phyloP scores from a whole-genome alignment of 1,140 invertebrate genomes.

The Drosophila insularis region DNA sequence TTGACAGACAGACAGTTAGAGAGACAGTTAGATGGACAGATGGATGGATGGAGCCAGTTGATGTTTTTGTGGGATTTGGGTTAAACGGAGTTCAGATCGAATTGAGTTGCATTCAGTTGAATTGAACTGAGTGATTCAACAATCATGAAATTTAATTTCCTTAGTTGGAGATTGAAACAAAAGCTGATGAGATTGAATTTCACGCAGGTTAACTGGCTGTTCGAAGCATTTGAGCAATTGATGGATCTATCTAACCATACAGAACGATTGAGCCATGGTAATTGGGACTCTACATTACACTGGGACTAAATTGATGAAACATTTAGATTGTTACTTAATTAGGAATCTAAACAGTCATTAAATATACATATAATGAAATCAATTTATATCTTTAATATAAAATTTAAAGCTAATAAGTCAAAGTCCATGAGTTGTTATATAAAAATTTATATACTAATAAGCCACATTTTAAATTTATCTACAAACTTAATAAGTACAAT shows the following conservation, averaged over 20 bases:
- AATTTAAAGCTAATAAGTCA: too few relatives aligned
- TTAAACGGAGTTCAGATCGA: slow-evolving; percentile 1
- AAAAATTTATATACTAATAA: too few relatives aligned
- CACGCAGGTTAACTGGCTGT: neutral
- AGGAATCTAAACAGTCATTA: too few relatives aligned
- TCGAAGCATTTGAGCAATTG: neutral
- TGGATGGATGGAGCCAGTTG: neutral
- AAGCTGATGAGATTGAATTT: slow-evolving; percentile 6
- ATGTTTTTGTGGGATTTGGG: neutral
- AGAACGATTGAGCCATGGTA: neutral
- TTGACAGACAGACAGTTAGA: neutral
- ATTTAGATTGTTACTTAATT: neutral
- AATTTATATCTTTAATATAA: too few relatives aligned
- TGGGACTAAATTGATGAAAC: neutral
- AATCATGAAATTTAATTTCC: slow-evolving; percentile 71
- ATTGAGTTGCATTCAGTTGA: neutral
- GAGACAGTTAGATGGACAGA: too few relatives aligned
- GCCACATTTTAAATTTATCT: too few relatives aligned
- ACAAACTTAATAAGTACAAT: too few relatives aligned
- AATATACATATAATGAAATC: too few relatives aligned
- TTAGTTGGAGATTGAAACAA: slow-evolving; percentile 34
- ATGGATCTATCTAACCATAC: neutral
- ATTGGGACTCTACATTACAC: too few relatives aligned
- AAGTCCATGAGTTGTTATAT: too few relatives aligned
- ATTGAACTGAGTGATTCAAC: slow-evolving; percentile 18